Conservation (phyloP, 2,888 invertebrate species). For the Leptinotarsa rubiginosa region DNA sequence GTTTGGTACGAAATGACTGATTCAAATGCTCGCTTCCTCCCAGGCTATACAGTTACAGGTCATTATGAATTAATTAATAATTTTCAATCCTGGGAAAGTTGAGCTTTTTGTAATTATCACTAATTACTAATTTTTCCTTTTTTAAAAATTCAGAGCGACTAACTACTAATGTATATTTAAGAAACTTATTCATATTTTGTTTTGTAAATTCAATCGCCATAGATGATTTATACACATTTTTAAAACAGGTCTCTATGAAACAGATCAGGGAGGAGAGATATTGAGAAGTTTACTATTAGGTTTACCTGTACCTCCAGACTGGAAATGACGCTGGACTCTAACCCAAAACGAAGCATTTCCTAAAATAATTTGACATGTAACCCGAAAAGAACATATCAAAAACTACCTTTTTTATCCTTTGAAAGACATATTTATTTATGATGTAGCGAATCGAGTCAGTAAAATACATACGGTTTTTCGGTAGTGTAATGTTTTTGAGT, state of each 20-base stretch:
- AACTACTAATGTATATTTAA: not conserved
- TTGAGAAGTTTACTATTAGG: slow-evolving; percentile 36
- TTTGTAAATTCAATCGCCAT: not conserved
- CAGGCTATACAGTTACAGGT: no score
- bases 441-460: no score
- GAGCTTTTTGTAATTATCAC: not conserved
- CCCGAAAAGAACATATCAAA: no score
- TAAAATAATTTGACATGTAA: no score
- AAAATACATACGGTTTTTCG: no score
- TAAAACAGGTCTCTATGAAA: slow-evolving; percentile 25
- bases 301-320: slow-evolving; percentile 6
- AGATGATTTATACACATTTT: not conserved
- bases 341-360: not conserved
- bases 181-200: not conserved
- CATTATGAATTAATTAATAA: not conserved
- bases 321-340: not conserved
- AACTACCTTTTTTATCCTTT: no score
- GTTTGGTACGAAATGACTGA: no score
- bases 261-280: slow-evolving; percentile 22
- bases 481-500: no score
- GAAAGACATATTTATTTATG: no score
- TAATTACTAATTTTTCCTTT: not conserved
- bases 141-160: not conserved
- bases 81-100: not conserved
- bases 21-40: no score